These are phyloP conservation scores for Nomada fabriciana DNA, from an alignment of 2,888 invertebrate species.

Conservation along the genomic window DNA sequence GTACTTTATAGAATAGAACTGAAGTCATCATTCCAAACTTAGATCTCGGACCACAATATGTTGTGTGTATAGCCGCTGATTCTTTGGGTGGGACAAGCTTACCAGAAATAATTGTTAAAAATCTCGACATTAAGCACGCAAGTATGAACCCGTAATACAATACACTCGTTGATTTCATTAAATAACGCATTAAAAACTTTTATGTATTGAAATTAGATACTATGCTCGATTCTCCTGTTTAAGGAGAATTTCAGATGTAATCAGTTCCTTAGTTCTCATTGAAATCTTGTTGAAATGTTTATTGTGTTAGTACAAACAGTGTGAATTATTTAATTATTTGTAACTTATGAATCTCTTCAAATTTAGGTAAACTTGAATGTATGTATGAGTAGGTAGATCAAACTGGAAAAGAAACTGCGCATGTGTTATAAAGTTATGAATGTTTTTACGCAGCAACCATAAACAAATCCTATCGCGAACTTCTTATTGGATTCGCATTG, in stretches of 20 bases:
- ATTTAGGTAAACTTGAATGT: neutral
- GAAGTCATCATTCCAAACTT: slow-evolving; percentile 63
- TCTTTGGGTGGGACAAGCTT: slow-evolving; percentile 73
- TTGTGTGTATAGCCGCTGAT: slow-evolving; percentile 72
- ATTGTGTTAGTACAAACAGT: too few relatives aligned
- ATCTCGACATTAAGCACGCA: slow-evolving; percentile 12
- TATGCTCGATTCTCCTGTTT: too few relatives aligned
- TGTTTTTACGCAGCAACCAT: neutral
- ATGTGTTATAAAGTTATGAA: neutral
- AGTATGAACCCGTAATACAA: slow-evolving; percentile 25
- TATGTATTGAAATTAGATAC: too few relatives aligned
- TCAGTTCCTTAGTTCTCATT: too few relatives aligned
- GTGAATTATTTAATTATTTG: neutral
- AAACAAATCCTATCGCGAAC: slow-evolving; percentile 34
- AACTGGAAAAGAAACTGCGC: neutral
- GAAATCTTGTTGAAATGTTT: too few relatives aligned
- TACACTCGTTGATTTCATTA: too few relatives aligned
- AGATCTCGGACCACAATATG: slow-evolving; percentile 55
- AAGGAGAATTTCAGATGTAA: too few relatives aligned
- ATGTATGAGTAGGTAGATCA: neutral
- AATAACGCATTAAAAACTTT: too few relatives aligned
- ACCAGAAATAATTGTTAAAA: slow-evolving; percentile 42
- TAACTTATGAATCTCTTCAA: neutral
- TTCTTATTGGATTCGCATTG: slow-evolving; percentile 54
- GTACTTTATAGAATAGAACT: slow-evolving; percentile 78